Conservation (phyloP, 2,888 invertebrate genomes). For the Tiliacea aurago region DNA sequence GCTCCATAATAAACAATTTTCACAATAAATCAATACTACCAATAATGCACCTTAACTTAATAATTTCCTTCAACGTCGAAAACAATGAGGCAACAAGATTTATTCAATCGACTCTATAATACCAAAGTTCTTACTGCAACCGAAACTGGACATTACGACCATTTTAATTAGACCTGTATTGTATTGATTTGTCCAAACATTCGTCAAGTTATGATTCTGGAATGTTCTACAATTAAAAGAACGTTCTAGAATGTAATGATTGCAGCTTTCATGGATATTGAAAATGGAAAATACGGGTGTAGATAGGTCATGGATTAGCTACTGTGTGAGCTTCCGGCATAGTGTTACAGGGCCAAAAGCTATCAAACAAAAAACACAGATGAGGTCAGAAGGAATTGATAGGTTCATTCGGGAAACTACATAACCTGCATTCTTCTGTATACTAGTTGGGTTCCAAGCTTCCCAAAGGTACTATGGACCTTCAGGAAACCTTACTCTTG, state of each 20-base stretch:
- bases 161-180: constrained; percentile 57
- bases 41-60: constrained; percentile 17
- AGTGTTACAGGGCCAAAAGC: too few relatives aligned
- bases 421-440: too few relatives aligned
- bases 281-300: neutral
- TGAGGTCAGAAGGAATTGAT: too few relatives aligned
- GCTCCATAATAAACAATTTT: constrained; percentile 1
- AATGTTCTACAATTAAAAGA: constrained; percentile 24
- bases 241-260: neutral
- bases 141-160: constrained; percentile 49
- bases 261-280: too few relatives aligned
- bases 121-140: constrained; percentile 44
- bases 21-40: constrained; percentile 5
- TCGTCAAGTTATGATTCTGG: neutral
- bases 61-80: constrained; percentile 43
- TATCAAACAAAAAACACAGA: too few relatives aligned
- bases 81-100: constrained; percentile 51
- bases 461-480: too few relatives aligned
- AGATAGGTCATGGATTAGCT: too few relatives aligned
- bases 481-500: too few relatives aligned
- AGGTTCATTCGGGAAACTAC: too few relatives aligned
- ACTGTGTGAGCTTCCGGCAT: neutral
- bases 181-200: constrained; percentile 38
- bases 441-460: too few relatives aligned
- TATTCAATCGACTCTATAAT: constrained; percentile 57